Evolutionary conservation across 2,113 vertebrate species (phyloP).

Genomic region (Xiphophorus couchianus): DNA sequence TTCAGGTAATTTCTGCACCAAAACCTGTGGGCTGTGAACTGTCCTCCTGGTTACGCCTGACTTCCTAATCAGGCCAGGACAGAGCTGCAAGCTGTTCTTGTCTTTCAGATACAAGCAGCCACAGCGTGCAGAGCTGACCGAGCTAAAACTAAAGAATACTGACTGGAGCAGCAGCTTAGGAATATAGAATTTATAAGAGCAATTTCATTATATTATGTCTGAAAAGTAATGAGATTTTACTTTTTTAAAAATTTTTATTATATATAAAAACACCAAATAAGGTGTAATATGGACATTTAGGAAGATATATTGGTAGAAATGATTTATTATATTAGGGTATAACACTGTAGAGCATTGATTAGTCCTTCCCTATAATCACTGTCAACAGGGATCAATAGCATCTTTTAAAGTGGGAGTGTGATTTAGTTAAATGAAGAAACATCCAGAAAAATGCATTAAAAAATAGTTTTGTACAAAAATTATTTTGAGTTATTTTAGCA

Average conservation of each 20-base stretch:
- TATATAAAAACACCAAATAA: background rate
- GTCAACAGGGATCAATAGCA: too few relatives aligned
- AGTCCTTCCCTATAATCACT: too few relatives aligned
- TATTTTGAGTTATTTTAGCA: too few relatives aligned
- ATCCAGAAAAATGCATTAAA: too few relatives aligned
- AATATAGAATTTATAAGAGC: background rate
- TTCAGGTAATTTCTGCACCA: conserved; percentile 21
- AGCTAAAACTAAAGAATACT: conserved; percentile 20
- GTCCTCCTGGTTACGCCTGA: conserved; percentile 31
- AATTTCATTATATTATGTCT: background rate
- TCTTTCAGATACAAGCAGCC: conserved; percentile 43
- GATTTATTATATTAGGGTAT: too few relatives aligned
- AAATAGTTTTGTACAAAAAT: too few relatives aligned
- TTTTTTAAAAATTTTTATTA: background rate
- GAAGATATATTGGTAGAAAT: background rate
- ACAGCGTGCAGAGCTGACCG: conserved; percentile 17
- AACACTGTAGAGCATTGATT: too few relatives aligned
- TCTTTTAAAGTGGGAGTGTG: too few relatives aligned
- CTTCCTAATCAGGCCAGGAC: conserved; percentile 63
- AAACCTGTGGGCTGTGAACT: conserved; percentile 36
- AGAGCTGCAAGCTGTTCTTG: conserved; percentile 63
- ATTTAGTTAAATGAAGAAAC: too few relatives aligned
- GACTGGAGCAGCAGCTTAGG: background rate
- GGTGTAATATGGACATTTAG: background rate
- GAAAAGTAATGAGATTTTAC: background rate